Percentiles rank a stretch among this genome's conserved stretches.
Conservation (phyloP, 2,888 invertebrate genomes). For the Drosophila formosana region DNA sequence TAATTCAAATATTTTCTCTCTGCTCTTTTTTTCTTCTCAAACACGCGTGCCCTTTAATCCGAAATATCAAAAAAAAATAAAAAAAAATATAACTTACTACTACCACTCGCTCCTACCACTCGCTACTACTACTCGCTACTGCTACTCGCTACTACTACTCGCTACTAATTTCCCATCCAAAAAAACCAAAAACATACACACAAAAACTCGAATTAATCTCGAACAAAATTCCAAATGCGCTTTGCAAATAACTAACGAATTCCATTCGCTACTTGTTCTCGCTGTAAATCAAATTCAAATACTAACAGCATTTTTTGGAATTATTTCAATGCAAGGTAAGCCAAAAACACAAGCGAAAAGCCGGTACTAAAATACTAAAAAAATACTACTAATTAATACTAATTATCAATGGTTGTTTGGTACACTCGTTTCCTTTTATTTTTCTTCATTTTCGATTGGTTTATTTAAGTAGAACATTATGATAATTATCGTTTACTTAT, state of each 20-base stretch:
- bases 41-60: constrained; percentile 76
- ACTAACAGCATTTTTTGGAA: constrained; percentile 97
- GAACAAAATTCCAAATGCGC: constrained; percentile 69
- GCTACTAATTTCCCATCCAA: constrained; percentile 54
- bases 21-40: constrained; percentile 83
- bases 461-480: constrained; percentile 52
- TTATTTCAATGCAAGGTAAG: constrained; percentile 99
- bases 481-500: constrained; percentile 50
- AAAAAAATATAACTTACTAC: constrained; percentile 42
- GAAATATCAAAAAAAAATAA: constrained; percentile 46
- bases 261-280: constrained; percentile 52
- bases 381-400: constrained; percentile 58
- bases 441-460: constrained; percentile 59
- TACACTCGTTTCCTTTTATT: constrained; percentile 48
- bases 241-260: constrained; percentile 56
- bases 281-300: constrained; percentile 68
- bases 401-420: constrained; percentile 83
- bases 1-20: constrained; percentile 82
- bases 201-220: constrained; percentile 19
- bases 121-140: constrained; percentile 49
- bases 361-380: constrained; percentile 75
- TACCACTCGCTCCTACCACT: constrained; percentile 29
- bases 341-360: constrained; percentile 76
- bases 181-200: constrained; percentile 7
- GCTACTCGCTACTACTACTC: constrained; percentile 55